Base-by-base conservation (phyloP, 2,888 invertebrate species). In the Drosophila falleni region DNA sequence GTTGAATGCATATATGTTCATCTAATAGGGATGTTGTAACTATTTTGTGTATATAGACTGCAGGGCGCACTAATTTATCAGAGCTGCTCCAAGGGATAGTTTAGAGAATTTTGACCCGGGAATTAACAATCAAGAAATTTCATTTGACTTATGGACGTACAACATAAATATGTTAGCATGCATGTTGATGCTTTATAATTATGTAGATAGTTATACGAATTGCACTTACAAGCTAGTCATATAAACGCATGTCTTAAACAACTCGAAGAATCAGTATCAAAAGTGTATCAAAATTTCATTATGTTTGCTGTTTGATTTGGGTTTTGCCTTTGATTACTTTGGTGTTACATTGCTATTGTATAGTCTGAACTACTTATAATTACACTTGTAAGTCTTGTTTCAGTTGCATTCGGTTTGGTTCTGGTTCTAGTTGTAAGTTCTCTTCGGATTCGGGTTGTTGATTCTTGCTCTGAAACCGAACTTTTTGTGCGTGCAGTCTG, bases 361-460 rank as follows among this genome's bases (percentile, higher is more conserved):
- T 66, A 74, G 70, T 71, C 62, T 60, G 54, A 63, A 51, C 71
- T 71, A 41, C 23, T 50, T 59, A 42, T 64, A 44, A 37, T 23
- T 62, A 62, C 31, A 42, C 66, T 41, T 64, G 54, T 67, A 86
- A 83, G 83, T 83, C 83, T 83, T 86, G 70, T 80, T 68, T 65
- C 66, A 80, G 87, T 88, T 89, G 78, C 83, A 60, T 74, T 73
- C 71, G 73, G 71, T 85, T 86, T 81, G 70, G 82, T 82, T 85
- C 78, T 81, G 74, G 44, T 44, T 54, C 23, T 31, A 39, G 26
- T 56, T 63, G 33, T 31, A 50, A 60, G 39, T 85, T 70, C 19
- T 42, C 33, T 51, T 47, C 47, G 33, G 56, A 11, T 31, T 39
- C 39, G 39, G 62, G 16, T 54, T 29, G 16, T 55, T 33, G 16